Evolutionary conservation across 2,113 vertebrate genomes (phyloP).

Genomic region (Potamarius usumacintae): DNA sequence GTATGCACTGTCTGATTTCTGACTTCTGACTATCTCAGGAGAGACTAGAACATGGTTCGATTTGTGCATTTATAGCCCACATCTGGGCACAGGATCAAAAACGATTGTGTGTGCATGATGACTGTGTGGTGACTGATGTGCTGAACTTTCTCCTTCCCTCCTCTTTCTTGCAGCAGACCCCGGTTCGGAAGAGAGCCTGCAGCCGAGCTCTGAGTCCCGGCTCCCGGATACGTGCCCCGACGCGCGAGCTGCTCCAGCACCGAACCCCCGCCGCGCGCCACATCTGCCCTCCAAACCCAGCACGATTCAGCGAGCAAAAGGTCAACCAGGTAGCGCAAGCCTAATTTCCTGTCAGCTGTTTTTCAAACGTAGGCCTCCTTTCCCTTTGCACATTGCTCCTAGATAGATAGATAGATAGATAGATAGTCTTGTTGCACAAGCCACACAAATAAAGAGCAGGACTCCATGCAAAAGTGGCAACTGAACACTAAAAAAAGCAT

Average conservation of each 20-base stretch:
- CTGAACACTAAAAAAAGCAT: background rate
- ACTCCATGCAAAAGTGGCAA: background rate
- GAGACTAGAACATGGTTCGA: background rate
- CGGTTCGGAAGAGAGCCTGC: slow-evolving; percentile 89
- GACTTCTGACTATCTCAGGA: no score
- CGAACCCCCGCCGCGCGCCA: slow-evolving; percentile 68
- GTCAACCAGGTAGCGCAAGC: slow-evolving; percentile 40
- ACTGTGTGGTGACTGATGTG: background rate
- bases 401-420: background rate
- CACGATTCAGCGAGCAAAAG: slow-evolving; percentile 97
- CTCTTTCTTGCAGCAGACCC: slow-evolving; percentile 71
- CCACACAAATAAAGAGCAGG: background rate
- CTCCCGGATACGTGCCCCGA: slow-evolving; percentile 68
- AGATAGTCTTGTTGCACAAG: background rate
- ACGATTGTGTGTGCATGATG: background rate
- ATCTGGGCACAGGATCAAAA: background rate
- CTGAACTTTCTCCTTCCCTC: background rate
- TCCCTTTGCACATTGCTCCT: background rate
- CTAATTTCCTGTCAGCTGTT: background rate
- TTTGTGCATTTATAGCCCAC: background rate
- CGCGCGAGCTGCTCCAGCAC: slow-evolving; percentile 66
- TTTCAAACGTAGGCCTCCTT: background rate
- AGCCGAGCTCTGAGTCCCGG: slow-evolving; percentile 76
- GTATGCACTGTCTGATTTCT: background rate
- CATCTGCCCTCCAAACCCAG: slow-evolving; percentile 77